These are phyloP conservation scores for Sylvilagus bachmani DNA, from an alignment of 2,113 vertebrate genomes.

Conservation along the genomic window DNA sequence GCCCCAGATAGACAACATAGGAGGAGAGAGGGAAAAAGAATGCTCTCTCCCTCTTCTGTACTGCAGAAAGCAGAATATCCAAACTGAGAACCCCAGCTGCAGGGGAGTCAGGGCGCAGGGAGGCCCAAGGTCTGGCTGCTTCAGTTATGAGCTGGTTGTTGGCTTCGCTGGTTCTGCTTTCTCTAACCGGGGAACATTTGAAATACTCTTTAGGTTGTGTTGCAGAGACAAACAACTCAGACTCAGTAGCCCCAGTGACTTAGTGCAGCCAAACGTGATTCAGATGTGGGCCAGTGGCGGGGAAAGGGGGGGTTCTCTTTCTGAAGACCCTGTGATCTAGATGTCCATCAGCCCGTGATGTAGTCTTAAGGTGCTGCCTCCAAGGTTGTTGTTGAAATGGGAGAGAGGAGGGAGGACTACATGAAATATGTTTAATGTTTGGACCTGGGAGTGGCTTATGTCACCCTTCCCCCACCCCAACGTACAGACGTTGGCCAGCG, in stretches of 20 bases:
- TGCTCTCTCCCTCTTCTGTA: neutral
- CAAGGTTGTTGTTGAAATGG: neutral
- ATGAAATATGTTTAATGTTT: neutral
- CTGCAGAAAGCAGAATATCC: neutral
- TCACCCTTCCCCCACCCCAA: neutral
- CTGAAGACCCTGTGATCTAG: neutral
- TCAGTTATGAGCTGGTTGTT: neutral
- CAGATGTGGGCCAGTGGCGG: neutral
- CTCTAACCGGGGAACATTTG: neutral
- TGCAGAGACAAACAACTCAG: neutral
- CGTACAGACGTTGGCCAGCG: neutral
- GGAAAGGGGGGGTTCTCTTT: neutral
- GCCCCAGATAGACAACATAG: neutral
- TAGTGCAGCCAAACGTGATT: neutral
- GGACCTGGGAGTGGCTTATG: neutral
- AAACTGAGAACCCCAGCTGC: neutral
- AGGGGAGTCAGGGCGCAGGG: neutral
- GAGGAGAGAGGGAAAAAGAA: neutral
- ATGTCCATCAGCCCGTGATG: neutral
- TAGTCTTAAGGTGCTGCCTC: neutral
- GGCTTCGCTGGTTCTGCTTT: neutral
- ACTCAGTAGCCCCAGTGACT: neutral
- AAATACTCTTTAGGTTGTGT: neutral
- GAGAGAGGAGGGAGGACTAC: neutral
- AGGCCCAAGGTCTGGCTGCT: neutral